Conservation (phyloP, 2,888 invertebrate species). For the Plagodis dolabraria region DNA sequence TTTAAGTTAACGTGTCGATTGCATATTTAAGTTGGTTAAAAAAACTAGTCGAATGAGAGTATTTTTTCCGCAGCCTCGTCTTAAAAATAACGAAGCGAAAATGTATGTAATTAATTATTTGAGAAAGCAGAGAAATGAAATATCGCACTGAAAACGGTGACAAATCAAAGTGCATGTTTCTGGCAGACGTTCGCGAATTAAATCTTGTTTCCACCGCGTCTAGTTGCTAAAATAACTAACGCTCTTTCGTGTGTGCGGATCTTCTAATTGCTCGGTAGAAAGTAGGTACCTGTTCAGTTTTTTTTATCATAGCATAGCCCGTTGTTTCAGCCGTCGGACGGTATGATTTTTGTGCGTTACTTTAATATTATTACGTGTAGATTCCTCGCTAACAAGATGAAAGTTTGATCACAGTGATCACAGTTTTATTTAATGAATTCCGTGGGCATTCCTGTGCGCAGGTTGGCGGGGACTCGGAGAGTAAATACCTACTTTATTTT, state of each 20-base stretch:
- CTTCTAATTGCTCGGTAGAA: slow-evolving; percentile 79
- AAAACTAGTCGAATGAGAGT: too few relatives aligned
- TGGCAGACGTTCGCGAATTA: slow-evolving; percentile 22
- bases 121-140: slow-evolving; percentile 15
- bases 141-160: slow-evolving; percentile 16
- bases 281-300: slow-evolving; percentile 61
- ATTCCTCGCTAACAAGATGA: slow-evolving; percentile 76
- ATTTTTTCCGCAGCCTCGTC: too few relatives aligned
- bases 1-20: too few relatives aligned
- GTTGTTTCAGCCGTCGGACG: slow-evolving; percentile 48
- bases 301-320: slow-evolving; percentile 66
- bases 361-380: slow-evolving; percentile 65
- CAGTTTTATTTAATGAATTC: slow-evolving; percentile 69
- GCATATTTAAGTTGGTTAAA: too few relatives aligned
- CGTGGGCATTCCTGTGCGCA: slow-evolving; percentile 57
- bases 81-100: too few relatives aligned
- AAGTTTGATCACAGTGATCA: slow-evolving; percentile 63
- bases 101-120: slow-evolving; percentile 6
- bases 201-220: slow-evolving; percentile 25
- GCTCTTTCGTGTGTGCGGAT: slow-evolving; percentile 81
- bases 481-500: slow-evolving; percentile 43
- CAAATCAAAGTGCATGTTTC: slow-evolving; percentile 29
- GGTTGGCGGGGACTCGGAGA: slow-evolving; percentile 45
- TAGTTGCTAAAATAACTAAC: slow-evolving; percentile 25
- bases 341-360: slow-evolving; percentile 72